Conservation (phyloP, 2,888 invertebrate genomes). For the Rhagophthalmus giganteus region DNA sequence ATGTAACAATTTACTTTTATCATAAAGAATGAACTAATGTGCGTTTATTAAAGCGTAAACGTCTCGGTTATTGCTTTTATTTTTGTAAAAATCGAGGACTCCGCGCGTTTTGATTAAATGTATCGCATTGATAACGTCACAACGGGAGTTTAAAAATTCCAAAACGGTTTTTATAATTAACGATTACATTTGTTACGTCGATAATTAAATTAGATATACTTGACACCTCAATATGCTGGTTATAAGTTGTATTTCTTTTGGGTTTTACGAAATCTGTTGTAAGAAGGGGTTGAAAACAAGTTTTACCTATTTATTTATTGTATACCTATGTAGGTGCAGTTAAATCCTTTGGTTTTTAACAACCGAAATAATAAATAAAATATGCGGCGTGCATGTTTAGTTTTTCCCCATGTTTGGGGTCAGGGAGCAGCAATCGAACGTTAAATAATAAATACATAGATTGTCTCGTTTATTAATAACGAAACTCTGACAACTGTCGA, state of each 20-base stretch:
- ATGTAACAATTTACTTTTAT: slow-evolving; percentile 6
- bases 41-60: slow-evolving; percentile 4
- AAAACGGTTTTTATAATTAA: not conserved
- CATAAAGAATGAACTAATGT: not conserved
- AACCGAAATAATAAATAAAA: slow-evolving; percentile 10
- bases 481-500: slow-evolving; percentile 17
- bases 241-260: no score
- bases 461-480: slow-evolving; percentile 19
- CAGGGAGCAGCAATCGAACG: slow-evolving; percentile 28
- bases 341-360: slow-evolving; percentile 4
- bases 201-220: slow-evolving; percentile 9
- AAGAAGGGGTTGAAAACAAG: no score
- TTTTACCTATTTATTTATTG: no score
- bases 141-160: slow-evolving; percentile 5
- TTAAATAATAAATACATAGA: slow-evolving; percentile 31
- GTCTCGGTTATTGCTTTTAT: not conserved
- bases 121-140: slow-evolving; percentile 1
- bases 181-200: slow-evolving; percentile 3
- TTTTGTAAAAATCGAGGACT: not conserved
- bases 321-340: no score
- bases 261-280: no score
- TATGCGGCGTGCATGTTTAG: slow-evolving; percentile 12
- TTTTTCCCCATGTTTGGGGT: slow-evolving; percentile 25
- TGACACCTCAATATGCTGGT: no score
- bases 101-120: not conserved